Base-by-base conservation (phyloP, 2,797 vertebrate species). In the Notolepis coatsorum region DNA sequence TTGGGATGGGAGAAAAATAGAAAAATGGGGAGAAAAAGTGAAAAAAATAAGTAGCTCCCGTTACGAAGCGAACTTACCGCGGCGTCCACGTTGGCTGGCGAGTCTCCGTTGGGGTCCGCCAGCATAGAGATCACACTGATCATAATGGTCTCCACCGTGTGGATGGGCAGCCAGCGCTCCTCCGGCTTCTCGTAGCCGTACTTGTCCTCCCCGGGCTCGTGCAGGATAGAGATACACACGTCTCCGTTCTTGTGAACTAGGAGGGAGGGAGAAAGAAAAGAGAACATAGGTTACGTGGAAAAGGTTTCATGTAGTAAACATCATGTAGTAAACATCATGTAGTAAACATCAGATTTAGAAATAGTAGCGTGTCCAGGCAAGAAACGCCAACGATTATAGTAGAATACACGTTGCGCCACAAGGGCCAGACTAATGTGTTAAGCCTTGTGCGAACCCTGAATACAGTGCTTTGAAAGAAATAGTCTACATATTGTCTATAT, bases 41-140 rank as follows among this genome's bases (percentile, higher is more conserved):
- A n/a, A n/a, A n/a, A n/a, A n/a, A n/a, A n/a, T n/a, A n/a, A n/a
- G n/a, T 2, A 68, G 47, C 6, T 13, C 17, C 7, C 18, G 28
- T 38, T 27, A 30, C 57, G 1, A 38, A 47, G 31, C 4, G 2
- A 35, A 77, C 96, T 93, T 94, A 99, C 98, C 85, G 98, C 98
- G 89, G 98, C 98, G 25, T 99, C 98, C 42, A 99, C 98, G 12
- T 99, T 99, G 68, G 97, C 98, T 63, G 98, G 98, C 45, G 98
- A 99, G 85, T 99, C 98, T 50, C 98, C 97, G 57, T 99, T 99
- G 76, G 98, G 98, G 89, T 99, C 98, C 76, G 98, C 98, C 90
- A 99, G 91, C 98, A 99, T 99, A 82, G 98, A 99, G 91, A 99
- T 99, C 88, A 99, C 98, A 82, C 97, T 99, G 90, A 99, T 99